Evolutionary conservation across 2,888 invertebrate species (phyloP), one percentile per base, ranked within the genome.

Genomic region (Mimachlamys varia): DNA sequence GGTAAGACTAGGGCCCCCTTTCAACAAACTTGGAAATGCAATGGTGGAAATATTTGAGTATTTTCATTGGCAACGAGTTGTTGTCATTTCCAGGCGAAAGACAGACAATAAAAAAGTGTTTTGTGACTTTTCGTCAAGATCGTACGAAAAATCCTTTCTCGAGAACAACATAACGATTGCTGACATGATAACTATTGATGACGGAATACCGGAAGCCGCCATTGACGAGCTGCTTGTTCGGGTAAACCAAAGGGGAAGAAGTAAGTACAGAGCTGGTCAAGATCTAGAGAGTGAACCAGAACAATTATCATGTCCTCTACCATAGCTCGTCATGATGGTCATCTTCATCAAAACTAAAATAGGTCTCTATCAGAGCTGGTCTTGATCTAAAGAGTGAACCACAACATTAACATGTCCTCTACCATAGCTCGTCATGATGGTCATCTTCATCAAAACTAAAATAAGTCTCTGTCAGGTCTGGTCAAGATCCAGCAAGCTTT

Each of bases 121-220:
- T 91, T 95, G 95, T 92, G 95, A 95, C 90, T 95, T 94, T 87
- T 95, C 95, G 0, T 92, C 94, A 4, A 89, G 95, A 3, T 93
- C 94, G 0, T 92, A 92, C 2, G 93, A 93, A 37, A 91, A 90
- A 49, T 92, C 90, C 15, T 95, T 95, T 88, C 92, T 93, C 13
- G 53, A 44, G 7, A 93, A 92, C 44, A 91, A 93, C 88, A 93
- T 95, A 33, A 93, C 93, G 5, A 88, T 95, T 0, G 93, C 93
- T 49, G 95, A 95, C 87, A 93, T 92, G 93, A 93, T 95, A 13
- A 89, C 91, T 27, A 93, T 95, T 27, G 92, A 93, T 15, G 92
- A 93, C 37, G 93, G 92, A 0, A 91, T 95, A 2, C 37, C 91
- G 0, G 93, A 93, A 87, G 33, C 33, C 0, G 92, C 92, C 22